Evolutionary conservation across 1,140 invertebrate genomes (phyloP), one percentile per base, ranked within the genome.

Genomic region (Aporrectodea caliginosa): DNA sequence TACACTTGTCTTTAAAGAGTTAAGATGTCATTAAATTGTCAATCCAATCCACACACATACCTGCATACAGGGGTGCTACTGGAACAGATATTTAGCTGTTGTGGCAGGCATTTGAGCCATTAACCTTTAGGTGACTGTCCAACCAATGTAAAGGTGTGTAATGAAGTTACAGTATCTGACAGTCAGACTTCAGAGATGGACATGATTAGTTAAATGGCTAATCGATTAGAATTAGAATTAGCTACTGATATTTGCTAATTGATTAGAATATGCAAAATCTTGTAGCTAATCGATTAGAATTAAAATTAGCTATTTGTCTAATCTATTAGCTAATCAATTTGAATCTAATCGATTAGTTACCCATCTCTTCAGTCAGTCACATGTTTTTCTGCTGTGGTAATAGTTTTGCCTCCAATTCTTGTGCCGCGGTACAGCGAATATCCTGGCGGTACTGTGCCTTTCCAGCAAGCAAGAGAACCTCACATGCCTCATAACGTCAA

Each of bases 371-470:
- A 58, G 6, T 58, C 22, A 6, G 22, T 58, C 43, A 12, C 6
- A 58, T 12, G 43, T 58, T 58, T 6, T 58, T 58, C n/a, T n/a
- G n/a, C n/a, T 58, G 43, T 58, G 6, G 43, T 88, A 88, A 73
- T 87, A 91, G 95, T 99, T 16, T 89, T 98, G 83, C 97, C 97
- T n/a, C 97, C 97, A 1, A 96, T 98, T 34, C 88, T 98, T 72
- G 97, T 98, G 35, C 97, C 97, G 73, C 90, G 97, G 79, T 95
- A 98, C 88, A 97, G 94, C 79, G 97, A 99, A 89, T 98, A 94
- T 78, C 35, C 81, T 79, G 33, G 79, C 82, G 81, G 73, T 14
- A 77, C 84, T 73, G 83, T 85, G 69, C 93, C 94, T 6, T 97
- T 96, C 88, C 94, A 96, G 86, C 85, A 85, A 35, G 90, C 95